Percentiles rank a stretch among this genome's conserved stretches.
Conservation (phyloP, 2,113 vertebrate species). For the Pyrgilauda ruficollis region DNA sequence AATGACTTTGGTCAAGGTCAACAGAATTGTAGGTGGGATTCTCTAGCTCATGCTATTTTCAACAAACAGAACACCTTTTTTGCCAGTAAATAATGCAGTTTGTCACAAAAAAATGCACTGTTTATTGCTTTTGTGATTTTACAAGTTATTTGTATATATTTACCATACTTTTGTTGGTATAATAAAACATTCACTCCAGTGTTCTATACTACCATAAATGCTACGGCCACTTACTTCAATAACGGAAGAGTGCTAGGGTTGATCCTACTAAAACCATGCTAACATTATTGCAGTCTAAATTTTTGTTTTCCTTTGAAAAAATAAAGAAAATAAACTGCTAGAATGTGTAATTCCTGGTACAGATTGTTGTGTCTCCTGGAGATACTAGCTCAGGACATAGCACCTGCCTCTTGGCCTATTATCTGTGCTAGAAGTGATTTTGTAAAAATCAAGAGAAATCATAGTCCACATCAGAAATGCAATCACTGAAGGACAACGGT, state of each 20-base stretch:
- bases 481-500: not conserved
- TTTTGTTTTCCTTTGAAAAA: not conserved
- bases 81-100: not conserved
- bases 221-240: not conserved
- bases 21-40: not conserved
- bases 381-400: not conserved
- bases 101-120: not conserved
- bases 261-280: not conserved
- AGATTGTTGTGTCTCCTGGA: not conserved
- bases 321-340: not conserved
- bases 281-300: not conserved
- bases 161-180: not conserved
- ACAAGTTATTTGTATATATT: not conserved
- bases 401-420: not conserved
- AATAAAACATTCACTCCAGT: not conserved
- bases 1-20: not conserved
- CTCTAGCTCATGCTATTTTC: not conserved
- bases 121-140: not conserved
- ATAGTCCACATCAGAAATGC: not conserved
- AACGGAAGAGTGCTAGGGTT: not conserved
- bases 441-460: not conserved
- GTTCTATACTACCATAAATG: not conserved
- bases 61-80: not conserved
- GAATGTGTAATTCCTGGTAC: not conserved
- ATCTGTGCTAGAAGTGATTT: not conserved